Evolutionary conservation across 64 coral and sea anemone species (phyloP).

Genomic region (Dendrophyllia cribrosa): DNA sequence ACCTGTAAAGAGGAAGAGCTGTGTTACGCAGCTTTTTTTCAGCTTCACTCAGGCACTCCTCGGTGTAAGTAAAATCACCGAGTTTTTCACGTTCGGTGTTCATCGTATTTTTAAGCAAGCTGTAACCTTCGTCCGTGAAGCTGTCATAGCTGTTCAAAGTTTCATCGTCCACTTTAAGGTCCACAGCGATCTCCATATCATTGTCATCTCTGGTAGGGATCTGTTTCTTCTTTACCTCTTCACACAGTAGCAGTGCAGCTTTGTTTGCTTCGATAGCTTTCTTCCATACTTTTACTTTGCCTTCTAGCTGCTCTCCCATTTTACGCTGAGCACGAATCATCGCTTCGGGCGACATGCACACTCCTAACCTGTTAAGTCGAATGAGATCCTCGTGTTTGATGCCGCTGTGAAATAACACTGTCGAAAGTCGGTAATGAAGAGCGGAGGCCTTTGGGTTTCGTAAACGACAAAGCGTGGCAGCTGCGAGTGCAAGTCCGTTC

Average conservation of each 20-base stretch:
- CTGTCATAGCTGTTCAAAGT: neutral
- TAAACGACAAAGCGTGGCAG: neutral
- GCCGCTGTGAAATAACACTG: constrained; percentile 48
- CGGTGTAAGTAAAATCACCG: neutral
- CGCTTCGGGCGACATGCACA: constrained; percentile 17
- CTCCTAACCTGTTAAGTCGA: constrained; percentile 27
- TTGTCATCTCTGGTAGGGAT: neutral
- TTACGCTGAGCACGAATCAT: constrained; percentile 7
- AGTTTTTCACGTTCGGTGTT: constrained; percentile 9
- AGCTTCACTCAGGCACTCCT: neutral
- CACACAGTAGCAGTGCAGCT: neutral
- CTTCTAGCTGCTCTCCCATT: constrained; percentile 34
- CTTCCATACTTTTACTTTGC: constrained; percentile 16
- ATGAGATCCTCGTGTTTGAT: constrained; percentile 13
- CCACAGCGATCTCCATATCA: constrained; percentile 53
- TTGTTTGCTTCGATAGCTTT: constrained; percentile 15
- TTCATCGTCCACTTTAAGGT: constrained; percentile 12
- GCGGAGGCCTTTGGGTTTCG: constrained; percentile 19
- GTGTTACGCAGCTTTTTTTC: neutral
- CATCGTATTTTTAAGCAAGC: neutral
- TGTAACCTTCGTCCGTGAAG: constrained; percentile 17
- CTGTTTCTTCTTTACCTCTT: constrained; percentile 21
- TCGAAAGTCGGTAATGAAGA: constrained; percentile 13
- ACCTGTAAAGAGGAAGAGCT: constrained; percentile 30
- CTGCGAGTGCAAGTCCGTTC: constrained; percentile 4